phyloP scores from a whole-genome alignment of 2,888 invertebrate genomes.

The Beris chalybata region DNA sequence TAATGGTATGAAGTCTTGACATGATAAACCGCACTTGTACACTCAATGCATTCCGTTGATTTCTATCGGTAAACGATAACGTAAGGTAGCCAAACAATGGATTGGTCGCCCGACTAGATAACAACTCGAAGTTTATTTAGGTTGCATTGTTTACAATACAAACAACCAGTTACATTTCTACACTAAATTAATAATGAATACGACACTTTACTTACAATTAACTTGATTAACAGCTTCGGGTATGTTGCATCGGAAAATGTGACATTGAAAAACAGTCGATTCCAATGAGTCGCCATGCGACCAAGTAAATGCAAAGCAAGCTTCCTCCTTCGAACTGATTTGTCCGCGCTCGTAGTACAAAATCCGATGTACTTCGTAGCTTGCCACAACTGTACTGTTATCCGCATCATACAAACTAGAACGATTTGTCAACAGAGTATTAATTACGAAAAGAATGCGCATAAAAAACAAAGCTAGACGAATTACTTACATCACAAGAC shows the following conservation, averaged over 20 bases:
- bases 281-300: conserved; percentile 89
- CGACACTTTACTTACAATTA: conserved; percentile 61
- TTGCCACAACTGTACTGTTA: conserved; percentile 73
- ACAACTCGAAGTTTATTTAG: too few species aligned
- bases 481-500: conserved; percentile 82
- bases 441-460: background rate
- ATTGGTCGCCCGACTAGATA: too few species aligned
- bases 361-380: conserved; percentile 90
- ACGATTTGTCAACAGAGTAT: conserved; percentile 18
- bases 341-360: conserved; percentile 93
- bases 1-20: too few species aligned
- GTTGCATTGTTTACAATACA: too few species aligned
- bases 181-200: too few species aligned
- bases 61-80: too few species aligned
- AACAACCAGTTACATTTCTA: too few species aligned
- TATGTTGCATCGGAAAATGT: conserved; percentile 94
- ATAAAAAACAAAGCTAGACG: background rate
- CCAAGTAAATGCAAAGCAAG: conserved; percentile 99
- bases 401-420: conserved; percentile 79
- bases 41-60: too few species aligned
- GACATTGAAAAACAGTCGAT: conserved; percentile 92
- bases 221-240: conserved; percentile 86
- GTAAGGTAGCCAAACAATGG: too few species aligned
- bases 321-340: conserved; percentile 76
- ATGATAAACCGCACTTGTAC: too few species aligned